These are phyloP conservation scores for Rhegmatorhina hoffmannsi DNA, from an alignment of 2,113 vertebrate species.

Conservation along the genomic window DNA sequence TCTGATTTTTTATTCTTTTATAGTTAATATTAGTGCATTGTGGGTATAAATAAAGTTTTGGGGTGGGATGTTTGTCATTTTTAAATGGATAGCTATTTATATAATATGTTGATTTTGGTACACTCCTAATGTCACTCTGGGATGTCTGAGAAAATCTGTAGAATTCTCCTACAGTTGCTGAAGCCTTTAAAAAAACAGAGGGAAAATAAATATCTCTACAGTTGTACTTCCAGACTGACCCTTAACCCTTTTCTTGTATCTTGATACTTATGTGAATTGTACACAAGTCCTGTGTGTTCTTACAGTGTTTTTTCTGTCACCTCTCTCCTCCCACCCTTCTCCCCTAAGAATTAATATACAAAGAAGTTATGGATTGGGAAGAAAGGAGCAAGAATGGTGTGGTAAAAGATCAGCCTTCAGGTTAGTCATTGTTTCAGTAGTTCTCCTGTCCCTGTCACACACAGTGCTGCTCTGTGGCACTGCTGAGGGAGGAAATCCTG, in stretches of 20 bases:
- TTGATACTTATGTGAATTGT: background rate
- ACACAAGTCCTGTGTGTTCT: background rate
- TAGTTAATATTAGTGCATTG: background rate
- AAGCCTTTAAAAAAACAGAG: background rate
- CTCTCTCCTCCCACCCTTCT: background rate
- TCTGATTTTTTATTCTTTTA: background rate
- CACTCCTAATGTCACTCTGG: background rate
- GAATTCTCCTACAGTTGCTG: background rate
- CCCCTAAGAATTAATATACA: slow-evolving; percentile 91
- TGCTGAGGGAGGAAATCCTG: background rate
- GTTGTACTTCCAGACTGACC: background rate
- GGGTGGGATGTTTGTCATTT: background rate
- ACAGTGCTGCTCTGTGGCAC: background rate
- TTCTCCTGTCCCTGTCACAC: background rate
- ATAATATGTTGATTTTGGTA: background rate
- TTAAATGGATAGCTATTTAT: background rate
- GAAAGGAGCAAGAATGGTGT: slow-evolving; percentile 97
- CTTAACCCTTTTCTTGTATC: background rate
- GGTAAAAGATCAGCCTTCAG: slow-evolving; percentile 92
- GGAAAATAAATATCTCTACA: background rate
- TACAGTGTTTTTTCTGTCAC: background rate
- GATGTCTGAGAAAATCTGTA: background rate
- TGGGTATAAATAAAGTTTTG: background rate
- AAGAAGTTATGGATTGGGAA: slow-evolving; percentile 98
- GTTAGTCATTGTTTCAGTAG: slow-evolving; percentile 79